These are phyloP conservation scores for Enteromius unitaeniatus DNA, from an alignment of 2,797 vertebrate genomes.

Conservation along the genomic window DNA sequence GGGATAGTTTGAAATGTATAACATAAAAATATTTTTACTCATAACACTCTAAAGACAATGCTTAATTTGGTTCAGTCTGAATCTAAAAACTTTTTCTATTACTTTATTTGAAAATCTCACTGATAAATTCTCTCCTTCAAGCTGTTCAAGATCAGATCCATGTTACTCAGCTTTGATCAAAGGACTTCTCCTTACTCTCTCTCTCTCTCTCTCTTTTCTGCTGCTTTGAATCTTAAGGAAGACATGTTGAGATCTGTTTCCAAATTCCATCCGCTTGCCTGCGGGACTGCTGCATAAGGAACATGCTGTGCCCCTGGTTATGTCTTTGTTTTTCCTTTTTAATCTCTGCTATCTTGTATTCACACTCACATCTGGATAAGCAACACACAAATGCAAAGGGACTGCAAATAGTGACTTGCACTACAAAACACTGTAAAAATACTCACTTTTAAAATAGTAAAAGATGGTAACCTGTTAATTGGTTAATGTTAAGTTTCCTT, in stretches of 20 bases:
- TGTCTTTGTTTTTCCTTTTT: slow-evolving; percentile 44
- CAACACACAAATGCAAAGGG: slow-evolving; percentile 23
- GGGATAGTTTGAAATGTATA: background rate
- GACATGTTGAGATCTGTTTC: slow-evolving; percentile 60
- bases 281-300: slow-evolving; percentile 42
- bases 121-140: background rate
- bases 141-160: slow-evolving; percentile 2
- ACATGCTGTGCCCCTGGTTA: slow-evolving; percentile 52
- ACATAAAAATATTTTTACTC: too few relatives aligned
- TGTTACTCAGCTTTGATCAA: slow-evolving; percentile 39
- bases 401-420: slow-evolving; percentile 6
- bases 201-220: slow-evolving; percentile 4
- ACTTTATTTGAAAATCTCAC: background rate
- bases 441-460: background rate
- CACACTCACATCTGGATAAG: slow-evolving; percentile 20
- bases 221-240: slow-evolving; percentile 17
- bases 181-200: background rate
- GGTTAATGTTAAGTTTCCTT: background rate
- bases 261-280: slow-evolving; percentile 58
- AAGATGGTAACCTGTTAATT: background rate
- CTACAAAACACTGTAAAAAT: background rate
- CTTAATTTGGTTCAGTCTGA: too few relatives aligned
- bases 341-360: slow-evolving; percentile 21
- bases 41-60: too few relatives aligned
- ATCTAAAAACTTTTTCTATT: background rate